Evolutionary conservation across 2,113 vertebrate species (phyloP), one percentile per base, ranked within the genome.

Genomic region (Ameiurus melas): DNA sequence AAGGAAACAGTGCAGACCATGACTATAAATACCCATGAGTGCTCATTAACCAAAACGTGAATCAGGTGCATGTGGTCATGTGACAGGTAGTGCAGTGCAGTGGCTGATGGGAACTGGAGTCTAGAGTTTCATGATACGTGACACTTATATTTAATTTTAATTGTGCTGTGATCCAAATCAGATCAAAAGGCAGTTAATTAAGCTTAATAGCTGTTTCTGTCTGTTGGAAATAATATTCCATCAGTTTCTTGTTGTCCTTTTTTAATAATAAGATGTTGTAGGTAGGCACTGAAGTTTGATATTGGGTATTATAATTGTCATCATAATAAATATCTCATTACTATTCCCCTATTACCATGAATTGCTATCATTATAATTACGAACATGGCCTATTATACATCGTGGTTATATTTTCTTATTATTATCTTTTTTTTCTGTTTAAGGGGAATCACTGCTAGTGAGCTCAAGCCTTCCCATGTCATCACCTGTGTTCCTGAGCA

Each of bases 401-500:
- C 8, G 47, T 75, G 33, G 6, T n/a, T 39, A 60, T 71, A 6
- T 60, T 73, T 62, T 36, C 30, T 27, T 36, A 9, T 30, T 55
- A 19, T 39, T 66, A 70, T 84, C 10, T 25, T 33, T 12, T 43
- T 9, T 51, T 1, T 70, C n/a, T 75, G 77, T 73, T 75, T 55
- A 86, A 93, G 92, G 84, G 53, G 57, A 19, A 47, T 93, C 81
- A 88, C 83, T 0, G 84, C 91, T 2, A 89, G 83, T 64, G 92
- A 92, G 66, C 83, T 92, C 39, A 92, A 90, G 51, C 82, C 64
- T 0, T 89, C 88, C 25, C 90, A 90, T 0, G 90, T 93, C 17
- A 88, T 93, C 70, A 83, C 43, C 4, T 91, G 90, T 83, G 0
- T 87, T 51, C 90, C 89, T 57, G 86, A 89, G 25, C 90, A 89